Evolutionary conservation across 2,888 invertebrate species (phyloP), one percentile per base, ranked within the genome.

Genomic region (Plebejus anna): DNA sequence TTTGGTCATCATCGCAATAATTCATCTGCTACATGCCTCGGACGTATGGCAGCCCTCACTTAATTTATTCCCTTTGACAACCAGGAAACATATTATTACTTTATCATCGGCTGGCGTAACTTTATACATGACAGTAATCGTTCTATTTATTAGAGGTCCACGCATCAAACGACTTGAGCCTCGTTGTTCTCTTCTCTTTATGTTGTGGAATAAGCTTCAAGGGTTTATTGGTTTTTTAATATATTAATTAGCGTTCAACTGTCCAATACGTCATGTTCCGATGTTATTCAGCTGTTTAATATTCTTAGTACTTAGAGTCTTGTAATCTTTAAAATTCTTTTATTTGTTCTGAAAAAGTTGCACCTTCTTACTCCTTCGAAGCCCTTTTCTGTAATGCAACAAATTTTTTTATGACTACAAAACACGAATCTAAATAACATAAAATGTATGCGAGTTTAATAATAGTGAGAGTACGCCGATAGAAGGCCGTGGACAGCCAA

Each of bases 1-100:
- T 78, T 75, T 61, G 75, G 28, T 61, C 76, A 78, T 78, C 61
- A 71, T 78, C 78, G 77, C 73, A 77, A 77, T 78, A 77, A 78
- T 77, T 80, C 77, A 78, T 70, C 73, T 76, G 72, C 32, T 61
- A 73, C 75, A 72, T 75, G 77, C 51, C 70, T 47, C 28, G 22
- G 75, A 77, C 32, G 42, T 47, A 32, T 55, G 55, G 55, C 61
- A 36, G 59, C 22, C 59, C 13, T 59, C 75, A 75, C 38, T 75
- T 73, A 73, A 73, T 73, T 73, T 32, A 32, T 73, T 73, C 73
- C 73, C 28, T 73, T 73, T 73, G 73, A 73, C 73, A 73, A 73
- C 73, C 73, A 72, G 72, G 72, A 72, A 47, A 72, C 47, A 72
- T 72, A 72, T 72, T 72, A 72, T 72, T 47, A 55, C 73, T 73